These are phyloP conservation scores for Notothenia coriiceps DNA, from an alignment of 2,113 vertebrate species.

Conservation along the genomic window DNA sequence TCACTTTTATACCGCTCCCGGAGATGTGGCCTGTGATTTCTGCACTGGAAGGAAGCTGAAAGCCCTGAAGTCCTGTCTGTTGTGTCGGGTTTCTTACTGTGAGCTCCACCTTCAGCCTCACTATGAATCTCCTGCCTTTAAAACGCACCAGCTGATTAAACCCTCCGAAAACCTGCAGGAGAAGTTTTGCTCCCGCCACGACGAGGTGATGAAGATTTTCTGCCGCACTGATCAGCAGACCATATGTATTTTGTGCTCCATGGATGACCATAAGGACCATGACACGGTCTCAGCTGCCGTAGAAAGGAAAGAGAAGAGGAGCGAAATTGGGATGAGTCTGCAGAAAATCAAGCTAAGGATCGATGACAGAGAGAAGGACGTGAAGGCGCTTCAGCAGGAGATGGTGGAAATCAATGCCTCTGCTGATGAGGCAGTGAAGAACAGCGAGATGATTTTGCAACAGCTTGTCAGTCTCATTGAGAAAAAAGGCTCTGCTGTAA, in stretches of 20 bases:
- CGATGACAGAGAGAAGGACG: background rate
- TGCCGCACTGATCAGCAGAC: slow-evolving; percentile 11
- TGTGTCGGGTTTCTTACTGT: slow-evolving; percentile 29
- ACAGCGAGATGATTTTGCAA: background rate
- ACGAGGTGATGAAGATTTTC: slow-evolving; percentile 18
- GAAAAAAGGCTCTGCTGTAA: background rate
- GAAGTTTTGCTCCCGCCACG: slow-evolving; percentile 11
- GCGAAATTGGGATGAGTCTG: background rate
- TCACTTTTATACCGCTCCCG: background rate
- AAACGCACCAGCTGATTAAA: slow-evolving; percentile 9
- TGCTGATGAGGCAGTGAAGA: background rate
- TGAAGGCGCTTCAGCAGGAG: too few relatives aligned
- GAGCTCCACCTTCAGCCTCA: slow-evolving; percentile 37
- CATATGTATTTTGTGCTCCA: slow-evolving; percentile 15
- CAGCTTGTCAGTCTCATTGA: background rate
- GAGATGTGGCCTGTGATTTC: slow-evolving; percentile 28
- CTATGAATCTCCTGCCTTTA: background rate
- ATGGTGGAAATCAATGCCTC: too few relatives aligned
- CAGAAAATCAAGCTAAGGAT: background rate
- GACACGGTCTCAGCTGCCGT: background rate
- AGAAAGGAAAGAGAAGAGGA: background rate
- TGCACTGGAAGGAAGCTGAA: slow-evolving; percentile 11
- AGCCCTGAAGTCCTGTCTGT: slow-evolving; percentile 18
- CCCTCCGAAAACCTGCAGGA: background rate
- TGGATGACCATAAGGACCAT: slow-evolving; percentile 12